Evolutionary conservation across 2,113 vertebrate genomes (phyloP), one percentile per base, ranked within the genome.

Genomic region (Festucalex cinctus): DNA sequence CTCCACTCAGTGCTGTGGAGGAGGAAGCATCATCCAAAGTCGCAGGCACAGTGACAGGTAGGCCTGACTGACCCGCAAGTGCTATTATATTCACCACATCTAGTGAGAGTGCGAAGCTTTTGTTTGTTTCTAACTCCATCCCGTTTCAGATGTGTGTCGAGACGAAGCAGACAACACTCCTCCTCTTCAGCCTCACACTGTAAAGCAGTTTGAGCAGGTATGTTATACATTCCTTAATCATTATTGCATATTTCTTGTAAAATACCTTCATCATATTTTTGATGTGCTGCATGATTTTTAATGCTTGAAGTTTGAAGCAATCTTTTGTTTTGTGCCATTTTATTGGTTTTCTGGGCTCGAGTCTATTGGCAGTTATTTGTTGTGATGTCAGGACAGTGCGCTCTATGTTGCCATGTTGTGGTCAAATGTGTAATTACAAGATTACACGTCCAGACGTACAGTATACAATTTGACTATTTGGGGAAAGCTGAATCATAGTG

Each of bases 121-220:
- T n/a, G n/a, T n/a, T 48, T 49, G 20, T 1, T 56, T n/a, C n/a
- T 28, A 49, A 9, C 16, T 63, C 2, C 48, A 28, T 41, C 28
- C 16, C 74, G 22, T 66, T 58, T 51, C 59, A 92, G 91, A 92
- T 87, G 68, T 88, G 83, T 81, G 86, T 37, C 77, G 75, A 32
- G 85, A 90, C 86, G 85, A 86, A 68, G 64, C 86, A 69, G 89
- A 88, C 67, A 88, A 83, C 83, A 83, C 87, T 74, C 90, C 84
- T 46, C 77, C 85, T 70, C 90, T 92, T 48, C 90, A 92, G 80
- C 85, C 83, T 60, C 91, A 92, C 80, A 91, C 90, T 1, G 88
- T 92, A 78, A 91, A 81, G 69, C 48, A 91, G 59, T 92, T 92
- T 76, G 91, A 92, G 66, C 90, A 92, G 90, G 91, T 92, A 58